Evolutionary conservation across 2,113 vertebrate species (phyloP).

Genomic region (Dasyprocta punctata): DNA sequence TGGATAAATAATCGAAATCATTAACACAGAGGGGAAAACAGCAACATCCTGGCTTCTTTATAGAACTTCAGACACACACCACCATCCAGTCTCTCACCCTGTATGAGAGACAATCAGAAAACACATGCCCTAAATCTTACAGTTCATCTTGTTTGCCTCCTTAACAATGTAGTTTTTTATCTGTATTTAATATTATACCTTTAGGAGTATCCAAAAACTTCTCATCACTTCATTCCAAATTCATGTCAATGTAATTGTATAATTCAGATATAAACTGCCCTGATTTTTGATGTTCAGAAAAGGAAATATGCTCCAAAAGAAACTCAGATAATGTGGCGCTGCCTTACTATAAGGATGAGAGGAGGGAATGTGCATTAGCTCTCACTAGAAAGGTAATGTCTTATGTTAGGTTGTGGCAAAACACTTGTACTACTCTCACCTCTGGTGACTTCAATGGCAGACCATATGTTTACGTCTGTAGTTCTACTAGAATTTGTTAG

Average conservation of each 20-base stretch:
- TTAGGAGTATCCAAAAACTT: neutral
- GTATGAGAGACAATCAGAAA: neutral
- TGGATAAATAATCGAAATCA: neutral
- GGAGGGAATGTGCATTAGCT: neutral
- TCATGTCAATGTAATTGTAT: neutral
- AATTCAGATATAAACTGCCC: neutral
- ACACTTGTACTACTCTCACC: neutral
- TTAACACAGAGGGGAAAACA: neutral
- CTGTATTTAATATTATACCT: neutral
- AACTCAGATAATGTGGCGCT: neutral
- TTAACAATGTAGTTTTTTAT: neutral
- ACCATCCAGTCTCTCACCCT: neutral
- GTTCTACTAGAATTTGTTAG: slow-evolving; percentile 52
- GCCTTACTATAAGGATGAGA: neutral
- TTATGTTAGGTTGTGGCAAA: neutral
- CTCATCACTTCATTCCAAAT: neutral
- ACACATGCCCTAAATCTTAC: neutral
- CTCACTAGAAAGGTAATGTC: neutral
- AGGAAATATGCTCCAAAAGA: neutral
- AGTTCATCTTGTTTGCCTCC: neutral
- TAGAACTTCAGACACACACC: neutral
- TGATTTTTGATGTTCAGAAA: neutral
- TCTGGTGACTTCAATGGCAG: neutral
- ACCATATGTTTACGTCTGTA: neutral
- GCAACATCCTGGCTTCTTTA: neutral